Base-by-base conservation (phyloP, 2,113 vertebrate genomes). In the Plecotus auritus region DNA sequence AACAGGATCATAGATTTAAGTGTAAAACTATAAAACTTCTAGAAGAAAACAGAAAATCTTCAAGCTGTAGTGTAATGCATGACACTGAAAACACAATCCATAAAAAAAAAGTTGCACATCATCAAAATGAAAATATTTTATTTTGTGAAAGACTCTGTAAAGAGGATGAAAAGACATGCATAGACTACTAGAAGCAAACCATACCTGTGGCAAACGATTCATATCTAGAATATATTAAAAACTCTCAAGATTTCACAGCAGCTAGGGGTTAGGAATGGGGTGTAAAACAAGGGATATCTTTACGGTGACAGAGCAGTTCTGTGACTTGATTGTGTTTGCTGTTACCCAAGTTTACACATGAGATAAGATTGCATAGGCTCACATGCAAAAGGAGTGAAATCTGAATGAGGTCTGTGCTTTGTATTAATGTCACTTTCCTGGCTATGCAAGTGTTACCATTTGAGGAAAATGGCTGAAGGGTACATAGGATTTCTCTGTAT, bases 11-110 rank as follows among this genome's bases (percentile, higher is more conserved):
- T 30, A 87, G 9, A 73, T 78, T 61, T 83, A 78, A 90, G 67
- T 45, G 7, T 42, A 80, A 90, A 89, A 64, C 30, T 73, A 12
- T 67, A 85, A 81, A 78, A 26, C 18, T 23, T 88, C 78, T 87
- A 67, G 64, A 70, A 40, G 28, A 92, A 93, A 85, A 49, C 54
- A 64, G 81, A 93, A 45, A 92, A 51, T 69, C 40, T 86, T 94
- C 32, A 74, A 64, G 16, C 61, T 11, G 30, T 47, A 84, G 17
- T 9, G 22, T 26, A 77, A 87, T 7, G 20, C 20, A 17, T 73
- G 70, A 90, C 1, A 26, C 17, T 54, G 16, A 84, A 95, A 73
- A 11, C 8, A 76, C 26, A 92, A 90, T 64, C 32, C 7, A 70
- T 18, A 35, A 67, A 82, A 30, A 13, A 45, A 83, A 54, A 70